These are phyloP conservation scores for Eupeodes latifasciatus DNA, from an alignment of 2,888 invertebrate genomes.

Conservation along the genomic window DNA sequence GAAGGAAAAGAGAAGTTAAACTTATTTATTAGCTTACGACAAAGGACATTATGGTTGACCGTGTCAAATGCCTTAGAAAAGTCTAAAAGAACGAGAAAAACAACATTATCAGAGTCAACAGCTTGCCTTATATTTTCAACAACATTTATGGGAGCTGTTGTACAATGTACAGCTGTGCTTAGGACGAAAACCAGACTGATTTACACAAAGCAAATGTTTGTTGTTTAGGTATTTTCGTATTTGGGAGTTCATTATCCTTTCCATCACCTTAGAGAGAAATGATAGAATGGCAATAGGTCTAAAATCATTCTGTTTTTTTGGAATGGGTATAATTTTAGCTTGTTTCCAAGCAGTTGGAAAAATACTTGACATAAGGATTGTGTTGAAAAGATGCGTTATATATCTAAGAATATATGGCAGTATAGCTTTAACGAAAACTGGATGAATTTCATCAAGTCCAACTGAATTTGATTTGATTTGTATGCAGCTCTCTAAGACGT, in stretches of 20 bases:
- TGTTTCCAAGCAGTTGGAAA: conserved; percentile 4
- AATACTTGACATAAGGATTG: conserved; percentile 10
- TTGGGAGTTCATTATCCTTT: background rate
- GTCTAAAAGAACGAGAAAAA: no score
- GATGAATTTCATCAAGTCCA: background rate
- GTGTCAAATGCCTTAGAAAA: no score
- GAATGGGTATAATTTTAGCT: background rate
- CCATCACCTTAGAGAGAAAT: conserved; percentile 17
- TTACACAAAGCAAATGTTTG: background rate
- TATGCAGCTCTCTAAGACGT: conserved; percentile 9
- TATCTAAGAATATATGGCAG: background rate
- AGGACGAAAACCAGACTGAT: no score
- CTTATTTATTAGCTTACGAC: no score
- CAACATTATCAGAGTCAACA: no score
- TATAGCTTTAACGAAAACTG: conserved; percentile 12
- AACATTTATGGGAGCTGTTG: no score
- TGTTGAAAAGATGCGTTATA: conserved; percentile 2
- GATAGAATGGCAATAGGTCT: conserved; percentile 11
- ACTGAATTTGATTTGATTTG: conserved; percentile 6
- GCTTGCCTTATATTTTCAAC: no score
- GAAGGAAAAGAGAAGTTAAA: no score
- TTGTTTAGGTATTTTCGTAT: background rate
- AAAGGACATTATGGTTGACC: no score
- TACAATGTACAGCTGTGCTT: no score
- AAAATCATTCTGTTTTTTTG: conserved; percentile 11